Evolutionary conservation across 1,140 invertebrate genomes (phyloP).

Genomic region (Polypedilum vanderplanki): DNA sequence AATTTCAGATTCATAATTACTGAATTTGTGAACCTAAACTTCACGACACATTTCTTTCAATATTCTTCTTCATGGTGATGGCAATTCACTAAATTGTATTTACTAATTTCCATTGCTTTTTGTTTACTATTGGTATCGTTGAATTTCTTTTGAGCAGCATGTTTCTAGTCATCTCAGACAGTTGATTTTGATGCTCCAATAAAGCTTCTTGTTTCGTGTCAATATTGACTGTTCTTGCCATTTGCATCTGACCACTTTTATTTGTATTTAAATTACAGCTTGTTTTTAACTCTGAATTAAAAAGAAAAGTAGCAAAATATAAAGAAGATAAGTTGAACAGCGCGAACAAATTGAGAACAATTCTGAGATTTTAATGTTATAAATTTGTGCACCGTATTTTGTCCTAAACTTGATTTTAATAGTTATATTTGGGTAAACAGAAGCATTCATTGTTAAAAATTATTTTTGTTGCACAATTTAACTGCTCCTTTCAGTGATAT

Average conservation of each 20-base stretch:
- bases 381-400: too few species aligned
- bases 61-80: not conserved
- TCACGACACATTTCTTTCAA: not conserved
- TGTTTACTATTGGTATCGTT: not conserved
- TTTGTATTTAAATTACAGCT: not conserved
- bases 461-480: too few species aligned
- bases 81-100: not conserved
- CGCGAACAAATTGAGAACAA: too few species aligned
- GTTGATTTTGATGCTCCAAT: not conserved
- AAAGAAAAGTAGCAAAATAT: too few species aligned
- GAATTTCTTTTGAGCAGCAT: not conserved
- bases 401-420: too few species aligned
- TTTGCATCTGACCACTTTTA: slow-evolving; percentile 4
- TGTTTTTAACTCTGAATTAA: not conserved
- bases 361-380: too few species aligned
- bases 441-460: too few species aligned
- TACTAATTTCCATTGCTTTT: not conserved
- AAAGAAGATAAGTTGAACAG: too few species aligned
- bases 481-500: too few species aligned
- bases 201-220: not conserved
- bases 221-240: not conserved
- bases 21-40: not conserved
- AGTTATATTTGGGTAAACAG: too few species aligned
- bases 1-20: not conserved
- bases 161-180: not conserved